A percentile compares a stretch with the other conserved stretches of the same genome.
phyloP scores from a whole-genome alignment of 2,797 vertebrate genomes.

The Crypturellus tataupa region DNA sequence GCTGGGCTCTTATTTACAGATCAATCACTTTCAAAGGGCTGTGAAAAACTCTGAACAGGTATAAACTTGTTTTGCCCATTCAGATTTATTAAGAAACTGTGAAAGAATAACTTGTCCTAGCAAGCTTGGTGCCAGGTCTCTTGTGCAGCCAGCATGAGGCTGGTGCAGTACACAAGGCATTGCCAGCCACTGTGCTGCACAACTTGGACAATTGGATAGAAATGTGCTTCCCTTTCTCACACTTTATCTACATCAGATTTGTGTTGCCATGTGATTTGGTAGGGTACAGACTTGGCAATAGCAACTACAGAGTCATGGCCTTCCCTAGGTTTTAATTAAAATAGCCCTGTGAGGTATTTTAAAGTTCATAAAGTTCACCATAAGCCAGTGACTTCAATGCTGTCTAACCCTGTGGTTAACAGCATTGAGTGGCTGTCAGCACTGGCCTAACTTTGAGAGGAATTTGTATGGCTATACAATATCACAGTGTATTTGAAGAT shows the following conservation, averaged over 20 bases:
- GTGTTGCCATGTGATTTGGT: background rate
- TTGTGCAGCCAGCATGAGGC: background rate
- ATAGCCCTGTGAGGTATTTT: rapidly evolving
- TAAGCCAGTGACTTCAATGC: rapidly evolving
- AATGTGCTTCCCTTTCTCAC: background rate
- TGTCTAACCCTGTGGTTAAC: rapidly evolving
- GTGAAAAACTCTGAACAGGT: background rate
- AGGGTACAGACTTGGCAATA: background rate
- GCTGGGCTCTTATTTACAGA: background rate
- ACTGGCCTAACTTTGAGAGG: too few species aligned
- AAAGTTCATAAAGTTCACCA: rapidly evolving
- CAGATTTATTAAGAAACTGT: background rate
- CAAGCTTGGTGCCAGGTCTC: background rate
- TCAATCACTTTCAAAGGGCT: background rate
- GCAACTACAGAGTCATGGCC: rapidly evolving
- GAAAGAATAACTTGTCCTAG: conserved; percentile 31
- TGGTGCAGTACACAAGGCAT: rapidly evolving
- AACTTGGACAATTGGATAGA: rapidly evolving
- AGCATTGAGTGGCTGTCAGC: background rate
- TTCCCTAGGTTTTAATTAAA: background rate
- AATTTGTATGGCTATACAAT: background rate
- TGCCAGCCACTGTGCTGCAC: rapidly evolving
- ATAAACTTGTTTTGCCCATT: background rate
- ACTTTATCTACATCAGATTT: rapidly evolving
- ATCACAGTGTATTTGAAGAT: too few species aligned